A percentile compares a stretch with the other conserved stretches of the same genome.
Conservation (phyloP, 2,113 vertebrate species). For the Stigmatopora nigra region DNA sequence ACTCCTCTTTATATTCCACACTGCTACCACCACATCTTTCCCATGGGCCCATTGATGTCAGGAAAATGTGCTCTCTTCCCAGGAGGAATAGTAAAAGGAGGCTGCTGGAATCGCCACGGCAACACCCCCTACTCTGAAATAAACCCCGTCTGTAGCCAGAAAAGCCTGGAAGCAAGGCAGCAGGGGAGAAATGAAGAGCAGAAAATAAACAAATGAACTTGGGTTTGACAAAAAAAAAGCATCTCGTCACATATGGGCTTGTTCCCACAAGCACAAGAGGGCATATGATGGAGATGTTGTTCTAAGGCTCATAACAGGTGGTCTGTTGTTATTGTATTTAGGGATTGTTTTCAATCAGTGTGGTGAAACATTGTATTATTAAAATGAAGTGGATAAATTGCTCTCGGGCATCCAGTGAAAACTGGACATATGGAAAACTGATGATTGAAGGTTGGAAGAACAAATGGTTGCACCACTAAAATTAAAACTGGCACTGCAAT, state of each 20-base stretch:
- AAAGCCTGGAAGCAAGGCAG: conserved; percentile 39
- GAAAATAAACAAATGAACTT: conserved; percentile 54
- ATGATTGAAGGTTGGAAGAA: not conserved
- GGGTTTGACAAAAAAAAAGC: conserved; percentile 42
- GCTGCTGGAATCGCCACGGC: conserved; percentile 47
- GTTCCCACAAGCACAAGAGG: conserved; percentile 51
- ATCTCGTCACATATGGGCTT: conserved; percentile 53
- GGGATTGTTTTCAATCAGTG: conserved; percentile 47
- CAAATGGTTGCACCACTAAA: too few relatives aligned
- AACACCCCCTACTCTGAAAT: conserved; percentile 28
- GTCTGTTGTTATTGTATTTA: conserved; percentile 38
- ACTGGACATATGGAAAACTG: conserved; percentile 20
- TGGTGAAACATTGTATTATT: conserved; percentile 47
- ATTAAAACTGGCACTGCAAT: too few relatives aligned
- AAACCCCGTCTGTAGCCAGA: conserved; percentile 38
- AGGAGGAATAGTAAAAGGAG: conserved; percentile 50
- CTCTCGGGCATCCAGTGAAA: conserved; percentile 34
- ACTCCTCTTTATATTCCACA: conserved; percentile 25
- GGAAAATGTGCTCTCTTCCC: conserved; percentile 71
- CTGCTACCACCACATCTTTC: conserved; percentile 29
- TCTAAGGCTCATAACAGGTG: conserved; percentile 48
- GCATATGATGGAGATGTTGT: conserved; percentile 39
- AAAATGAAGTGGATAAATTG: conserved; percentile 30
- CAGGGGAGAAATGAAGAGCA: conserved; percentile 44
- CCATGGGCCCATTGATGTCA: conserved; percentile 57